phyloP scores from a whole-genome alignment of 2,888 invertebrate species.

The Petrolisthes manimaculis region DNA sequence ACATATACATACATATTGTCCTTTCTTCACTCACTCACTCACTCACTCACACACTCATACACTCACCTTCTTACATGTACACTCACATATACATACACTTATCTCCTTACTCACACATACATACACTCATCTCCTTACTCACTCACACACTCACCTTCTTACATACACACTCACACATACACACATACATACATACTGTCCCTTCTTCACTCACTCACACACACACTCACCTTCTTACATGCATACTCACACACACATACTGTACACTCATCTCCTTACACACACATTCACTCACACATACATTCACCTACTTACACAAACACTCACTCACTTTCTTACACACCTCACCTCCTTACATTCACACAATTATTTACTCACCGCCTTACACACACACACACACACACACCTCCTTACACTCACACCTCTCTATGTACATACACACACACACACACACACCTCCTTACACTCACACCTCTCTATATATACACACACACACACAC shows the following conservation, averaged over 20 bases:
- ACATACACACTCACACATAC: no score
- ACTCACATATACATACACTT: no score
- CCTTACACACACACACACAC: not conserved
- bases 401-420: not conserved
- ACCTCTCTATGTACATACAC: not conserved
- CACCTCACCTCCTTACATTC: not conserved
- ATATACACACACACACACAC: no score
- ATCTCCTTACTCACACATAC: not conserved
- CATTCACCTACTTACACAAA: not conserved
- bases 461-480: not conserved
- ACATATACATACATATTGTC: not conserved
- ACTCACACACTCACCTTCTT: not conserved
- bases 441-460: not conserved
- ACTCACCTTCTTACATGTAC: no score
- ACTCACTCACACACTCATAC: no score
- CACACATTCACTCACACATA: not conserved
- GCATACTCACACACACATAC: not conserved
- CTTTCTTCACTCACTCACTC: not conserved
- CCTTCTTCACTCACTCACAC: not conserved
- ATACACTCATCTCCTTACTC: not conserved
- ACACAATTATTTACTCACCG: not conserved
- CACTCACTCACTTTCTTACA: not conserved
- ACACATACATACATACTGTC: not conserved
- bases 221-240: conserved; percentile 4
- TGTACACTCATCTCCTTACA: not conserved